Conservation (phyloP, 2,888 invertebrate genomes). For the Kuschelorhynchus macadamiae region DNA sequence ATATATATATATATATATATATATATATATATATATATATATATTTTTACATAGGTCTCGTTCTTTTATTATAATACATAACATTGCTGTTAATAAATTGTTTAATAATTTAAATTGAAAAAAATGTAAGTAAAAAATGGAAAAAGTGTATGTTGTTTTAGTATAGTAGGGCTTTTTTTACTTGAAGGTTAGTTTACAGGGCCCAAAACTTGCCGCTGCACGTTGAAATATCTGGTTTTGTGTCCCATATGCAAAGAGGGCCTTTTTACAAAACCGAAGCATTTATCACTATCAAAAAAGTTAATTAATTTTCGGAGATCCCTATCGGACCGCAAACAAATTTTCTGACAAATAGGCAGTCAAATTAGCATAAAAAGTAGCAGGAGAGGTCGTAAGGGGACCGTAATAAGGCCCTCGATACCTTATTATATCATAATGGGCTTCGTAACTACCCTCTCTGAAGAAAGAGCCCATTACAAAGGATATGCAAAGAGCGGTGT, state of each 20-base stretch:
- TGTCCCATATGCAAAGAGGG: conserved; percentile 20
- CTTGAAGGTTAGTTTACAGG: no score
- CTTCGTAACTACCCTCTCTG: conserved; percentile 62
- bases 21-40: no score
- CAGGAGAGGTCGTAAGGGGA: conserved; percentile 55
- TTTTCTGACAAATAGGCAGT: conserved; percentile 45
- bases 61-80: no score
- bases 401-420: conserved; percentile 63
- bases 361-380: conserved; percentile 58
- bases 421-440: conserved; percentile 67
- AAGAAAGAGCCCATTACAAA: conserved; percentile 63
- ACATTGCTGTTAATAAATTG: no score
- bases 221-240: no score
- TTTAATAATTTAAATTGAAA: no score
- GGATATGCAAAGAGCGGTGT: conserved; percentile 68
- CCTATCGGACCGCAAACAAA: conserved; percentile 47
- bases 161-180: no score
- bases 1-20: no score
- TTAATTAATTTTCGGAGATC: conserved; percentile 44
- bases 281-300: conserved; percentile 49
- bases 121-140: no score
- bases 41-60: no score
- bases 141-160: no score
- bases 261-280: conserved; percentile 33
- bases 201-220: no score